Conservation (phyloP, 64 coral and sea anemone species). For the Orbicella faveolata region DNA sequence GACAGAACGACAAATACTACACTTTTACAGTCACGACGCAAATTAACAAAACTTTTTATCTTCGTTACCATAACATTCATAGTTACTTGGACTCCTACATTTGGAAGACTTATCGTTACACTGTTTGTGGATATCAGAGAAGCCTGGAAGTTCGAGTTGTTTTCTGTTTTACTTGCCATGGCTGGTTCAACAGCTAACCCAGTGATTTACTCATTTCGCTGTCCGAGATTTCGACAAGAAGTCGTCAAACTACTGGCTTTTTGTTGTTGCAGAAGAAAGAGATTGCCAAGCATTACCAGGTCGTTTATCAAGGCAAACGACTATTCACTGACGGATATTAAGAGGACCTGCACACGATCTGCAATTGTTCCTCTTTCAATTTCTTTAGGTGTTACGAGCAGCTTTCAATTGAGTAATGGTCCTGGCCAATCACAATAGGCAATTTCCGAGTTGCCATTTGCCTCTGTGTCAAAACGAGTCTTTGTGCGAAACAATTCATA, state of each 20-base stretch:
- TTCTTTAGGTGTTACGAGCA: no score
- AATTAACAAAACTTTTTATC: conserved; percentile 47
- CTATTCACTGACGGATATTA: background rate
- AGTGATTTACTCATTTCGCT: conserved; percentile 11
- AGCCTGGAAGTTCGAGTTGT: background rate
- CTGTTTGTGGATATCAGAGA: background rate
- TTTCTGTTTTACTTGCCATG: background rate
- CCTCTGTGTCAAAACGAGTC: no score
- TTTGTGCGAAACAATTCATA: no score
- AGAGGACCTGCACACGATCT: no score
- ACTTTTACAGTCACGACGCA: conserved; percentile 28
- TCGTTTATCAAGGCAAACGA: background rate
- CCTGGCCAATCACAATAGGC: no score
- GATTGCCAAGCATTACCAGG: no score
- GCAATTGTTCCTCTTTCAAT: no score
- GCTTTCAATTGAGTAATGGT: no score
- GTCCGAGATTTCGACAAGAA: background rate
- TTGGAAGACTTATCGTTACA: background rate
- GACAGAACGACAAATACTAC: background rate
- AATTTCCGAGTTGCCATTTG: no score
- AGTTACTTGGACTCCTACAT: conserved; percentile 22
- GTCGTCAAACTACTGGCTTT: background rate
- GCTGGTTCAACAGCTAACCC: background rate
- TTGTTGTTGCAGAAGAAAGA: background rate
- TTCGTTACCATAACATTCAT: conserved; percentile 5